These are phyloP conservation scores for Drosophila funebris DNA, from an alignment of 1,140 invertebrate genomes.

Conservation along the genomic window DNA sequence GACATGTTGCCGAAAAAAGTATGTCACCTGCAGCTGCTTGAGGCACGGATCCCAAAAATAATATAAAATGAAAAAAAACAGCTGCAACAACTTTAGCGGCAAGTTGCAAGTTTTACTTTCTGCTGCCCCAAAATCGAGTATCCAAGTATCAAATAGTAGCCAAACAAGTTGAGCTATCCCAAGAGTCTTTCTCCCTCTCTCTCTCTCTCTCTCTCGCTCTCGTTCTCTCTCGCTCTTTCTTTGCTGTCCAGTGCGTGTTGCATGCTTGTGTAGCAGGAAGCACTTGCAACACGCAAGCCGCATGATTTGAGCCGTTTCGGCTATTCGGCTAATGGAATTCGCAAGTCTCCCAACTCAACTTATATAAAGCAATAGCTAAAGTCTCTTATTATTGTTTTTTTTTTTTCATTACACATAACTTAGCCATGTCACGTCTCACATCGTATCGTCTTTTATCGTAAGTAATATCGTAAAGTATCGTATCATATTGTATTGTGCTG, in stretches of 20 bases:
- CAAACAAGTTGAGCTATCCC: conserved; percentile 73
- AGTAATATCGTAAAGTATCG: conserved; percentile 12
- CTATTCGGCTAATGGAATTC: conserved; percentile 50
- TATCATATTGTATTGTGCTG: not conserved
- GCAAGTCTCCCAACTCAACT: conserved; percentile 38
- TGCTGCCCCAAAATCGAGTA: conserved; percentile 56
- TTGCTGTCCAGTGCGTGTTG: conserved; percentile 61
- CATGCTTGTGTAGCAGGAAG: conserved; percentile 71
- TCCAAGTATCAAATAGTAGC: conserved; percentile 51
- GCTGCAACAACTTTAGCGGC: conserved; percentile 20
- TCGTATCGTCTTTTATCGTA: conserved; percentile 1
- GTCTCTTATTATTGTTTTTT: too few relatives aligned
- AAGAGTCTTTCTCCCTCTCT: not conserved
- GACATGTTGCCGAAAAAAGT: conserved; percentile 70
- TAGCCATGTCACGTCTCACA: conserved; percentile 51
- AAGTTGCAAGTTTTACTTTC: conserved; percentile 72
- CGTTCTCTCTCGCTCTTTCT: not conserved
- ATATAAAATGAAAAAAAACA: not conserved
- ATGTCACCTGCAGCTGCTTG: conserved; percentile 67
- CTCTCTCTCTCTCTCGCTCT: not conserved
- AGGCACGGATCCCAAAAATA: conserved; percentile 20
- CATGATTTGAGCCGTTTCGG: conserved; percentile 56
- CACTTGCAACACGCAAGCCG: conserved; percentile 76
- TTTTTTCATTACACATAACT: conserved; percentile 41
- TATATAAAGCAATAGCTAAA: conserved; percentile 44